Conservation (phyloP, 2,888 invertebrate species). For the Ochlodes sylvanus region DNA sequence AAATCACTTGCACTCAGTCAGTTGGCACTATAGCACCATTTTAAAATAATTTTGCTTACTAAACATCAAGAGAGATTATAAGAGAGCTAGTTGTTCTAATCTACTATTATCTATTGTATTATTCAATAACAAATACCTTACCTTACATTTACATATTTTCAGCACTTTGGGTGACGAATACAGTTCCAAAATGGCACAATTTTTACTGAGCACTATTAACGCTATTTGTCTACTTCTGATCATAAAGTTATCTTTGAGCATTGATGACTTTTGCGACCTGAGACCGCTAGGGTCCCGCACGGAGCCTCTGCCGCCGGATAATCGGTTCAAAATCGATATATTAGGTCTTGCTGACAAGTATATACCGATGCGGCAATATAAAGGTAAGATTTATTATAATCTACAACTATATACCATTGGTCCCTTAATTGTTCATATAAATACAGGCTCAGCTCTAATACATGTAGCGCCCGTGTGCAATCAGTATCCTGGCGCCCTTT, state of each 20-base stretch:
- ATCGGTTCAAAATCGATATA: conserved; percentile 68
- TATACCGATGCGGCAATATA: conserved; percentile 61
- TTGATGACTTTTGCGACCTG: conserved; percentile 60
- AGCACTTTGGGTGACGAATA: neutral
- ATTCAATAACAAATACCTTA: no score
- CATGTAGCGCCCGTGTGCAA: no score
- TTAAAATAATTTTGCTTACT: no score
- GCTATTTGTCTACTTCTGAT: conserved; percentile 8
- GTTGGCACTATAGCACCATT: no score
- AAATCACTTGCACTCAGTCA: no score
- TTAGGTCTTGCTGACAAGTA: conserved; percentile 53
- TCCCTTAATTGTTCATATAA: no score
- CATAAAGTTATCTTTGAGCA: conserved; percentile 15
- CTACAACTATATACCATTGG: no score
- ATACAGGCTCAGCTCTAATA: no score
- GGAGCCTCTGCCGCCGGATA: conserved; percentile 68
- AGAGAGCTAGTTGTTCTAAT: no score
- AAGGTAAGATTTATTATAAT: conserved; percentile 49
- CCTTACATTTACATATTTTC: neutral
- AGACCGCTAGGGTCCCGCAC: conserved; percentile 66
- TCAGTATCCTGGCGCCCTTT: no score
- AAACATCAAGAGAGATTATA: no score
- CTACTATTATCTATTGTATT: no score
- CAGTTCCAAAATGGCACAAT: conserved; percentile 8
- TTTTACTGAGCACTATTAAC: neutral